Percentiles rank a stretch among this genome's conserved stretches.
Evolutionary conservation across 2,797 vertebrate species (phyloP).

Genomic region (Muscicapa comitata): DNA sequence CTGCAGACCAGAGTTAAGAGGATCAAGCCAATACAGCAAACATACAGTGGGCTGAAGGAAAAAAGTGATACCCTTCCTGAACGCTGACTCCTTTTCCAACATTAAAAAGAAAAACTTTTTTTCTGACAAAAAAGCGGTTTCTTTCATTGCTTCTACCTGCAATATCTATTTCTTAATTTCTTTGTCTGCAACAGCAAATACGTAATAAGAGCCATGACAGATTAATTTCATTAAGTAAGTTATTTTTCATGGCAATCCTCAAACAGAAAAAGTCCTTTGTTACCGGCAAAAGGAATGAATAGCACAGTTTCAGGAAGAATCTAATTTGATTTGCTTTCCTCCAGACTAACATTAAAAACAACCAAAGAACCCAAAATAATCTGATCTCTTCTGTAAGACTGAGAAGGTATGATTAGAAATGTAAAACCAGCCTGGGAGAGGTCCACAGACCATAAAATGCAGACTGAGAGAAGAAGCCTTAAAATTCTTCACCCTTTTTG

Average conservation of each 20-base stretch:
- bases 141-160: background rate
- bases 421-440: background rate
- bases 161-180: conserved; percentile 32
- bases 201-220: background rate
- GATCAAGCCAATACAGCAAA: background rate
- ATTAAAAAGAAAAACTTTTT: background rate
- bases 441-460: background rate
- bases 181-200: conserved; percentile 8
- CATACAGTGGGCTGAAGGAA: background rate
- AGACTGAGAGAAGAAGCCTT: background rate
- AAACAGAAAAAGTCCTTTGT: conserved; percentile 36
- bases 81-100: background rate
- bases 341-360: background rate
- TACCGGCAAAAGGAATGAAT: background rate
- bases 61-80: background rate
- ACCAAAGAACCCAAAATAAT: conserved; percentile 2
- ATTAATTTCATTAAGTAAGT: conserved; percentile 27
- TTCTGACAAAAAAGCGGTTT: background rate
- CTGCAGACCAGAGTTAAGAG: background rate
- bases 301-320: background rate
- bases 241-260: conserved; percentile 26
- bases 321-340: background rate
- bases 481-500: background rate
- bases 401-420: conserved; percentile 9
- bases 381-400: conserved; percentile 8